Conservation (phyloP, 2,113 vertebrate species). For the Actenoides lindsayi region DNA sequence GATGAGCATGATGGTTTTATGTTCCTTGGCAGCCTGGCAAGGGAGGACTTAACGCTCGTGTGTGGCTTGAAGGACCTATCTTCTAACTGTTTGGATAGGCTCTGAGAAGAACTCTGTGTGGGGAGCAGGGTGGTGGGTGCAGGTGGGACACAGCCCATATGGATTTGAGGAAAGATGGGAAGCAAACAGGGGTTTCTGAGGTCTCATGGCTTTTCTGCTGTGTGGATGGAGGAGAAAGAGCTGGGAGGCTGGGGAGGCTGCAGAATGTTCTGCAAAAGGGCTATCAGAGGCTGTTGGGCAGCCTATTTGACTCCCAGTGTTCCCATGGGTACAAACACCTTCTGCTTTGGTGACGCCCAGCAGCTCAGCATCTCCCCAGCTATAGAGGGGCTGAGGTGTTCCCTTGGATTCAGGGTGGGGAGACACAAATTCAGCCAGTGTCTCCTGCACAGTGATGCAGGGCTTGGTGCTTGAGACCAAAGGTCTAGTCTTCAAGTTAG, state of each 20-base stretch:
- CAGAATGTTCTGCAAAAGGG: neutral
- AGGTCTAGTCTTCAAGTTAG: neutral
- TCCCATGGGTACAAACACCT: neutral
- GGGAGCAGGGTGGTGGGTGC: neutral
- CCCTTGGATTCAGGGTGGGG: neutral
- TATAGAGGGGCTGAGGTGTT: neutral
- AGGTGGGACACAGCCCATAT: rapidly evolving
- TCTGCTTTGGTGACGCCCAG: rapidly evolving
- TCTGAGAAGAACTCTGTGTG: rapidly evolving
- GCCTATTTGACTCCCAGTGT: rapidly evolving
- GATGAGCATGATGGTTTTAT: neutral
- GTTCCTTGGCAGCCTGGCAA: neutral
- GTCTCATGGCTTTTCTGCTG: neutral
- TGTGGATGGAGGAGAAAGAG: neutral
- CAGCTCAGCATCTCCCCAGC: neutral
- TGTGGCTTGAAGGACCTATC: neutral
- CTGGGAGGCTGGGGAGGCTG: neutral
- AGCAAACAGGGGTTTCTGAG: neutral
- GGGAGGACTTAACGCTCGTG: neutral
- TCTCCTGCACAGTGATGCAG: rapidly evolving
- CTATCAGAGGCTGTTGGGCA: neutral
- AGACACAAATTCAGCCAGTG: neutral
- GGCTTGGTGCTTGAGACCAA: neutral
- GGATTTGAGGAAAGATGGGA: neutral
- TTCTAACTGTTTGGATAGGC: neutral